Base-by-base conservation (phyloP, 37 sponge, comb jelly and placozoan genomes). In the Oopsacas minuta region DNA sequence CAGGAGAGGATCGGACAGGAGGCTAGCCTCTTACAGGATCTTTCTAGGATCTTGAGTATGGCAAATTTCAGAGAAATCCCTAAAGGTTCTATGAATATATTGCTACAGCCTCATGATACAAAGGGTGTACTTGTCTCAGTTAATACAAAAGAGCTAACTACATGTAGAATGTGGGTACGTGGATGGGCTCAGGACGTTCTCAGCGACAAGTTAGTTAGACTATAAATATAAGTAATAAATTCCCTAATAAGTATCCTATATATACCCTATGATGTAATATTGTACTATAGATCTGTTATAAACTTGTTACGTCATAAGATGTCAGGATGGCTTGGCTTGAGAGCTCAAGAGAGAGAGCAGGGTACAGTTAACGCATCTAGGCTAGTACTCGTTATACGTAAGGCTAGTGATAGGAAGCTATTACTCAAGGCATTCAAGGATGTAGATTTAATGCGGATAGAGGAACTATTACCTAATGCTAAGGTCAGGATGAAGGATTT, bases 1-100 rank as follows among this genome's bases (percentile, higher is more conserved):
- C 89, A 92, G 36, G 92, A 96, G 69, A 69, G 85, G 0, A 86
- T 93, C 34, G 97, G 91, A 36, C 46, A 84, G 0, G 97, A 96
- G 81, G 90, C 87, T 81, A 86, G 84, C 85, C 88, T 96, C 10
- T 84, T 94, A 0, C 89, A 90, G 82, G 85, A 86, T 49, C 87
- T 96, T 23, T 83, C 53, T 15, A 53, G 38, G 22, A 22, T 96
- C 0, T 82, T 91, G 12, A 87, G 90, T 25, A 88, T 88, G 82
- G 97, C 91, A 51, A 94, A 92, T 84, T 96, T 85, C 86, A 52
- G 53, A 35, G 75, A 90, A 82, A 83, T 96, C 30, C 94, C 92
- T 0, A 28, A 51, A 15, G 1, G 34, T 3, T 36, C 82, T n/a
- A 38, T 96, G 3, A 15, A 38, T 1, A 52, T 35, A 0, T 38